Percentiles rank a stretch among this genome's conserved stretches.
Evolutionary conservation across 2,888 invertebrate genomes (phyloP).

Genomic region (Agrotis ipsilon): DNA sequence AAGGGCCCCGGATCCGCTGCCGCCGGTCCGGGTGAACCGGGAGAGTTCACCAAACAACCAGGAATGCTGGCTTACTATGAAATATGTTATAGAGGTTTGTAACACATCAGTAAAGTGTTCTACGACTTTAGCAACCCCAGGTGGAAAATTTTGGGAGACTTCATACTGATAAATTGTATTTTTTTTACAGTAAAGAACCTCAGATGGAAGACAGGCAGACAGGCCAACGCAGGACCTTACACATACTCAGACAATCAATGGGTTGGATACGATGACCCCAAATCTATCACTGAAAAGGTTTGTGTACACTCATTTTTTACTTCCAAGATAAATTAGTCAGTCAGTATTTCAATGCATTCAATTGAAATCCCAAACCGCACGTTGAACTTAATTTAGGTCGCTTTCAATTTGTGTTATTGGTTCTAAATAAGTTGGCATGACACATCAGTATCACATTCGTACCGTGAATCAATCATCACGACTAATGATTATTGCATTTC

Average conservation of each 20-base stretch:
- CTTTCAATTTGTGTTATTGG: conserved; percentile 24
- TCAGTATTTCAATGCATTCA: conserved; percentile 17
- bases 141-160: no score
- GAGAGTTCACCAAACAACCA: conserved; percentile 96
- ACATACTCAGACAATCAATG: conserved; percentile 96
- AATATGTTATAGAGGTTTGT: conserved; percentile 93
- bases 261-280: conserved; percentile 97
- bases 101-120: not conserved
- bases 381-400: conserved; percentile 39
- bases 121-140: no score
- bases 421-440: conserved; percentile 40
- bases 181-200: conserved; percentile 90
- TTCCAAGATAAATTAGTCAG: not conserved
- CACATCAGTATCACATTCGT: conserved; percentile 13
- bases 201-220: conserved; percentile 93
- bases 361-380: conserved; percentile 40
- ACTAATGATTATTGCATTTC: conserved; percentile 13
- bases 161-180: not conserved
- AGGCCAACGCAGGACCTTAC: conserved; percentile 93
- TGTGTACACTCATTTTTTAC: not conserved
- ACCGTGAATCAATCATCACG: not conserved
- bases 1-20: conserved; percentile 92
- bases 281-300: conserved; percentile 94
- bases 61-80: conserved; percentile 97
- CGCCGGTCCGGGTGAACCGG: conserved; percentile 94